phyloP scores from a whole-genome alignment of 2,797 vertebrate species.

The Poeciliopsis turneri region DNA sequence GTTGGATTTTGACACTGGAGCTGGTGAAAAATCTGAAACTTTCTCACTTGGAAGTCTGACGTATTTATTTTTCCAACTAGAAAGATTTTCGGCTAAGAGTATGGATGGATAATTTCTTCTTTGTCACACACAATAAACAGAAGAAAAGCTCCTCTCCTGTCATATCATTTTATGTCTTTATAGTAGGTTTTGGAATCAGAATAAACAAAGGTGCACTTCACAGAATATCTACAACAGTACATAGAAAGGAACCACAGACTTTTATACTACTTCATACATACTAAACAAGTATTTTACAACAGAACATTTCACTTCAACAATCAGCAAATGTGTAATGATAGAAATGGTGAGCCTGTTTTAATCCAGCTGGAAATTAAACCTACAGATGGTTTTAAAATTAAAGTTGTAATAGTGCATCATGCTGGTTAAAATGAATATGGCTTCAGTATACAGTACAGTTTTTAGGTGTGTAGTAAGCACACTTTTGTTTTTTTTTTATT shows the following conservation, averaged over 20 bases:
- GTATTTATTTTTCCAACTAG: neutral
- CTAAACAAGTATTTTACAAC: neutral
- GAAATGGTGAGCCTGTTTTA: slow-evolving; percentile 4
- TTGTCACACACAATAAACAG: neutral
- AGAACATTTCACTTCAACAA: slow-evolving; percentile 4
- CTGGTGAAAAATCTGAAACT: neutral
- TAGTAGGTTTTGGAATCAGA: neutral
- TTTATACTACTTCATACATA: slow-evolving; percentile 16
- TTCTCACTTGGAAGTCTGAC: neutral
- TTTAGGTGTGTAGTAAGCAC: slow-evolving; percentile 12
- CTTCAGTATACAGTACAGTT: slow-evolving; percentile 21
- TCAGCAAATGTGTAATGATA: neutral
- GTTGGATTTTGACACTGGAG: neutral
- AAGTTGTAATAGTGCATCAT: slow-evolving; percentile 11
- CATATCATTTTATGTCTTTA: neutral
- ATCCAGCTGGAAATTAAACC: slow-evolving; percentile 5
- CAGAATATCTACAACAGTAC: slow-evolving; percentile 10
- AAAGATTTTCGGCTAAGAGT: neutral
- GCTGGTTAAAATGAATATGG: slow-evolving; percentile 10
- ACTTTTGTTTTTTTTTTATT: neutral
- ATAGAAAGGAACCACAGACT: neutral
- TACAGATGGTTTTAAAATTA: neutral
- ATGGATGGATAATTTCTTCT: neutral
- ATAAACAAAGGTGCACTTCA: slow-evolving; percentile 10
- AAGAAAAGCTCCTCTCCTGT: neutral